Conservation (phyloP, 2,113 vertebrate species). For the Microcebus jonahi region DNA sequence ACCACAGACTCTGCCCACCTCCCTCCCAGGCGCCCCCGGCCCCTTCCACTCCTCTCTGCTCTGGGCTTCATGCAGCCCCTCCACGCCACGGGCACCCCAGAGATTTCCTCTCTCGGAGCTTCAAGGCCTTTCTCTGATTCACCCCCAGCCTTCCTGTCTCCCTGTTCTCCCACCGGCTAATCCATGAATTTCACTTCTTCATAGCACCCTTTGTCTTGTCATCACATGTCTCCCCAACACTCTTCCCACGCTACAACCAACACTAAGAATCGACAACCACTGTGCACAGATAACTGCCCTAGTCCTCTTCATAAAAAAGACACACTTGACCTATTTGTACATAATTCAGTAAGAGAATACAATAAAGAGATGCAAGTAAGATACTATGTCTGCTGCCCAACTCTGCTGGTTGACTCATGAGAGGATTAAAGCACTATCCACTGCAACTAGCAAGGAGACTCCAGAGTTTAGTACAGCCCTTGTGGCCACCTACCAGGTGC, state of each 20-base stretch:
- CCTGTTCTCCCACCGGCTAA: neutral
- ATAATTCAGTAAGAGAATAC: neutral
- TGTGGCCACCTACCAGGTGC: rapidly evolving
- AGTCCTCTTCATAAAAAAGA: neutral
- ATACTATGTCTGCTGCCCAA: neutral
- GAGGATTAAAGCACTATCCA: too few relatives aligned
- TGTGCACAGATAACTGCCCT: neutral
- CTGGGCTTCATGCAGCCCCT: rapidly evolving
- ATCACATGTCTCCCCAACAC: neutral
- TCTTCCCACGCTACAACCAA: neutral
- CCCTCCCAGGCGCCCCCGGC: neutral
- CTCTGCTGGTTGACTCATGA: neutral
- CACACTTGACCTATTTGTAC: neutral
- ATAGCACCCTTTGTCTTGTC: neutral
- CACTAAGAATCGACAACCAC: neutral
- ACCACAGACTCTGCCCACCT: rapidly evolving
- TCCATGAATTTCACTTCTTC: neutral
- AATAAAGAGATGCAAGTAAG: neutral
- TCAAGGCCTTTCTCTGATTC: neutral
- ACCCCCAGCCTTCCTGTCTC: neutral
- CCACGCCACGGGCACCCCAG: rapidly evolving
- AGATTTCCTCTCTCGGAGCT: neutral
- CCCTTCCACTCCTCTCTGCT: too few relatives aligned
- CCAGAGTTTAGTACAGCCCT: neutral
- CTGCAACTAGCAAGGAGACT: neutral